phyloP scores from a whole-genome alignment of 1,140 invertebrate genomes.

The Aporrectodea caliginosa region DNA sequence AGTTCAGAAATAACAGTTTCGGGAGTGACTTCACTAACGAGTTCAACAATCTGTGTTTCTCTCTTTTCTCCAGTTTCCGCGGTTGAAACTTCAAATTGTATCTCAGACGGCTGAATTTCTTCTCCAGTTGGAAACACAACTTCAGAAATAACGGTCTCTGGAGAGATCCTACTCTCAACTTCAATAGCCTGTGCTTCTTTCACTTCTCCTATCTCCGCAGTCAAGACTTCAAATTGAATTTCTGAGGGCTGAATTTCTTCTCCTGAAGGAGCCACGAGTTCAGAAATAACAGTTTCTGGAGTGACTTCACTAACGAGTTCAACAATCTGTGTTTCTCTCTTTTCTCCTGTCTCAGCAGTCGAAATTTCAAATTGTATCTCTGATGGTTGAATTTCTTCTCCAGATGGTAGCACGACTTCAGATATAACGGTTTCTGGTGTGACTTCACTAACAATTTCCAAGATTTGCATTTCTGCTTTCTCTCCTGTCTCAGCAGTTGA shows the following conservation, averaged over 20 bases:
- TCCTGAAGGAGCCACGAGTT: constrained; percentile 9
- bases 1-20: constrained; percentile 9
- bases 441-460: too few species aligned
- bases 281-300: constrained; percentile 14
- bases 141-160: not conserved
- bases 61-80: not conserved
- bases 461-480: too few species aligned
- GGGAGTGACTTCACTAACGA: not conserved
- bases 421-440: not conserved
- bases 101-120: not conserved
- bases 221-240: constrained; percentile 22
- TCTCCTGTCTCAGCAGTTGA: too few species aligned
- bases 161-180: not conserved
- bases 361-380: constrained; percentile 14
- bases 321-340: not conserved
- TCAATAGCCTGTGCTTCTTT: constrained; percentile 18
- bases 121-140: not conserved
- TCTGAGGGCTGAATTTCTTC: constrained; percentile 23
- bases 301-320: constrained; percentile 8
- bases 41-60: not conserved
- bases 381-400: constrained; percentile 20
- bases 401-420: constrained; percentile 9
- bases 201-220: constrained; percentile 9
- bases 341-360: constrained; percentile 7
- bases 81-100: not conserved